Base-by-base conservation (phyloP, 1,140 invertebrate species). In the Drosophila kohkoa region DNA sequence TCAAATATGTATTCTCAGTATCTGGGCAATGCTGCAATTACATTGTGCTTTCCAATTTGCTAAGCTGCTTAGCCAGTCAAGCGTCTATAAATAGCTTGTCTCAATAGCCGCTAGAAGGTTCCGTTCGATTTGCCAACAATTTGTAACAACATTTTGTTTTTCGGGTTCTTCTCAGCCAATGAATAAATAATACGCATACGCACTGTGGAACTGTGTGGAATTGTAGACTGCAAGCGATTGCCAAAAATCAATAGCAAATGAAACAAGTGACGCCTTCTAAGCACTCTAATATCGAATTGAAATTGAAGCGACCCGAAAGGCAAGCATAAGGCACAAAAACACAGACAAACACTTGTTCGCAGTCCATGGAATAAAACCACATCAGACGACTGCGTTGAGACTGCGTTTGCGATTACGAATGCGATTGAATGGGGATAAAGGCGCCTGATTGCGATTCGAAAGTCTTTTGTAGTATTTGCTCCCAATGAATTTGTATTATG, bases 271-370 rank as follows among this genome's bases (percentile, higher is more conserved):
- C 62, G 63, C 51, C 62, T 62, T 45, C 58, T 13, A 66, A 70
- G 70, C 63, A 82, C 89, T 80, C 80, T 72, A 75, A 73, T 70
- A 83, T 83, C 60, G 68, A 89, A 80, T 72, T 77, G 73, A 87
- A 80, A 89, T 75, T 81, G 80, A 88, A 68, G 60, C 79, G 62
- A 65, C 54, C 63, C 49, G 63, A 51, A 71, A 52, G 49, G 52
- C 62, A 55, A 62, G 20, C 59, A 41, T 49, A 75, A 52, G 49
- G 52, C 62, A 55, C 58, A 20, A 54, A 41, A 62, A 58, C 63
- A 46, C 66, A 48, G 45, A 67, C 32, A 30, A 43, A 60, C 30
- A 65, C 13, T 41, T 10, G 11, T 41, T 3, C 38, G 20, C 8
- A 41, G 38, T 41, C 38, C 38, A 41, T 20, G 46, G 68, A 57